These are phyloP conservation scores for Heliconius sara DNA, from an alignment of 2,888 invertebrate species.

Conservation along the genomic window DNA sequence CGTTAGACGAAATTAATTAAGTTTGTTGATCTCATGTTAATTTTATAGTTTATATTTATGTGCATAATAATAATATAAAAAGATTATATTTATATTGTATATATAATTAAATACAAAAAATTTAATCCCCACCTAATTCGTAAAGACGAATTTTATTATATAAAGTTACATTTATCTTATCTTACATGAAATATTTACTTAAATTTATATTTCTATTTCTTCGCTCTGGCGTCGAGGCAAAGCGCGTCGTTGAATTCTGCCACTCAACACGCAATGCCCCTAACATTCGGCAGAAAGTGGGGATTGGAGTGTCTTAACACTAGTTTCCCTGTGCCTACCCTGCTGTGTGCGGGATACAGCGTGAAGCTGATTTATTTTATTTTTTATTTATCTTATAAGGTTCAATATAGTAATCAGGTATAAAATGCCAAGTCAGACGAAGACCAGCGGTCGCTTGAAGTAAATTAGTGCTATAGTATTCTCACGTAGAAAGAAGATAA, in stretches of 20 bases:
- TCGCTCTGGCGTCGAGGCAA: too few species aligned
- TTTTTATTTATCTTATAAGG: neutral
- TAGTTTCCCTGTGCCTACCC: too few species aligned
- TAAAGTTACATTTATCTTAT: neutral
- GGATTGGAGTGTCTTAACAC: too few species aligned
- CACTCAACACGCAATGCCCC: too few species aligned
- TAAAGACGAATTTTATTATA: neutral
- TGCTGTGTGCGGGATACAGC: too few species aligned
- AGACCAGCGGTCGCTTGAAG: neutral
- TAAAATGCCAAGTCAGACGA: neutral
- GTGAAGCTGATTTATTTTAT: too few species aligned
- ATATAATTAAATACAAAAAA: neutral
- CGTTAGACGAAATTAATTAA: neutral
- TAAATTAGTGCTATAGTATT: constrained; percentile 9
- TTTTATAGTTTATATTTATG: neutral
- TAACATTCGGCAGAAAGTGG: too few species aligned
- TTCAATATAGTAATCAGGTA: constrained; percentile 11
- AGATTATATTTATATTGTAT: neutral
- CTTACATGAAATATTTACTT: too few species aligned
- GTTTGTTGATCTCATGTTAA: neutral
- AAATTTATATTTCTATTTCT: too few species aligned
- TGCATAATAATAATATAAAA: neutral
- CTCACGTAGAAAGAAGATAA: neutral
- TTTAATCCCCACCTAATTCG: neutral
- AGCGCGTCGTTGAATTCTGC: too few species aligned